Evolutionary conservation across 2,888 invertebrate species (phyloP).

Genomic region (Coleophora deauratella): DNA sequence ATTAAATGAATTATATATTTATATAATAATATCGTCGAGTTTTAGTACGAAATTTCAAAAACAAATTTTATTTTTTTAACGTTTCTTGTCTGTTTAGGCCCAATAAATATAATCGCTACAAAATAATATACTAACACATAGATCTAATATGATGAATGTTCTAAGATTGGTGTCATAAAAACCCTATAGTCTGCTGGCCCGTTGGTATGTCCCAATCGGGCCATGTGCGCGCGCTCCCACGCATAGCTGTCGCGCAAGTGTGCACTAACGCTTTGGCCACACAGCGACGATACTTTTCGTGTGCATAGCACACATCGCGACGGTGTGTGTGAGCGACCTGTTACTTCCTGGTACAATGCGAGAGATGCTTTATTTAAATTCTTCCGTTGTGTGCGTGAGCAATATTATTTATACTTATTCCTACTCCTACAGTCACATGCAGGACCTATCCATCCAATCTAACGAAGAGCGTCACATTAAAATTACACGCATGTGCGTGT

Average conservation of each 20-base stretch:
- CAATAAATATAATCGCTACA: slow-evolving; percentile 19
- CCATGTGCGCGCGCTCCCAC: slow-evolving; percentile 73
- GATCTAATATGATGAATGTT: slow-evolving; percentile 36
- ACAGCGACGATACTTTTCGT: slow-evolving; percentile 31
- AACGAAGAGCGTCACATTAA: slow-evolving; percentile 63
- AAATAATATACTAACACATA: too few relatives aligned
- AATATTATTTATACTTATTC: slow-evolving; percentile 69
- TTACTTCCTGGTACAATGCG: slow-evolving; percentile 71
- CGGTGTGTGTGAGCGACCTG: slow-evolving; percentile 60
- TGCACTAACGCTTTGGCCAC: slow-evolving; percentile 65
- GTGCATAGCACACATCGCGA: slow-evolving; percentile 18
- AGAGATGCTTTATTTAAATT: slow-evolving; percentile 70
- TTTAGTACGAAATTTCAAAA: too few relatives aligned
- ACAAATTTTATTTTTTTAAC: too few relatives aligned
- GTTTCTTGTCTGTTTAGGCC: too few relatives aligned
- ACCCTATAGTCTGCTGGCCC: slow-evolving; percentile 67
- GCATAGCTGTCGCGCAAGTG: slow-evolving; percentile 62
- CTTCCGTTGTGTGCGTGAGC: slow-evolving; percentile 61
- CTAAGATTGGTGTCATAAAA: slow-evolving; percentile 47
- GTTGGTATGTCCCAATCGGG: slow-evolving; percentile 68
- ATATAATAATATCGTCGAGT: too few relatives aligned
- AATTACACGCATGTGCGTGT: slow-evolving; percentile 49
- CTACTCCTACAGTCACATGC: slow-evolving; percentile 43
- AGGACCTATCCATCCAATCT: too few relatives aligned
- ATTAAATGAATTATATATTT: too few relatives aligned